Evolutionary conservation across 64 coral and sea anemone species (phyloP).

Genomic region (Orbicella faveolata): DNA sequence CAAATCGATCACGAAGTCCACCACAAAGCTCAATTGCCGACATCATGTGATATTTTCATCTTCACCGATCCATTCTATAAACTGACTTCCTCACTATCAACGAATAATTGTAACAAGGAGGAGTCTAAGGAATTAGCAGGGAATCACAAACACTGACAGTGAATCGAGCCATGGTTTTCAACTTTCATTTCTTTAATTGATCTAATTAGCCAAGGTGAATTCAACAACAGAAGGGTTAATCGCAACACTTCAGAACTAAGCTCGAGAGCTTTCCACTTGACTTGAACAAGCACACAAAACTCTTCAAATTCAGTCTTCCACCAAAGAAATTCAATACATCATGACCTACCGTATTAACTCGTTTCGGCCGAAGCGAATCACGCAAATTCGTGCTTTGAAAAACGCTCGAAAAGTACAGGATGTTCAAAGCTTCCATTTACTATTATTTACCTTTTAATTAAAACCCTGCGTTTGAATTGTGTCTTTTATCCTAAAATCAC

Average conservation of each 20-base stretch:
- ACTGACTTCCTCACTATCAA: slow-evolving; percentile 33
- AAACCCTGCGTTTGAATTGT: too few relatives aligned
- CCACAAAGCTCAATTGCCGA: background rate
- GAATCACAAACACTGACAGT: background rate
- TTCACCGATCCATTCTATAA: background rate
- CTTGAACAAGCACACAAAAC: background rate
- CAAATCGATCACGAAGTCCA: background rate
- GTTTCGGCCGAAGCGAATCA: background rate
- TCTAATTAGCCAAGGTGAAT: slow-evolving; percentile 3
- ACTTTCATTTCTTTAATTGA: slow-evolving; percentile 11
- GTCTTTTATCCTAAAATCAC: too few relatives aligned
- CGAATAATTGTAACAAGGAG: slow-evolving; percentile 37
- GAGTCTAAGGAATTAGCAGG: slow-evolving; percentile 3
- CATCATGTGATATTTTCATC: slow-evolving; percentile 36
- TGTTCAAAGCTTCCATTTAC: too few relatives aligned
- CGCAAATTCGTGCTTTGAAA: background rate
- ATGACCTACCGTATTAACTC: too few relatives aligned
- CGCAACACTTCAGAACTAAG: background rate
- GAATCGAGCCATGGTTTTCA: background rate
- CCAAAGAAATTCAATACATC: background rate
- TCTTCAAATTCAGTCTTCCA: too few relatives aligned
- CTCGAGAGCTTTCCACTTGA: slow-evolving; percentile 10
- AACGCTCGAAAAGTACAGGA: too few relatives aligned
- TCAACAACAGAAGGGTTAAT: background rate
- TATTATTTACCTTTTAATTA: too few relatives aligned